Conservation (phyloP, 1,140 invertebrate genomes). For the Drosophila ananassae region DNA sequence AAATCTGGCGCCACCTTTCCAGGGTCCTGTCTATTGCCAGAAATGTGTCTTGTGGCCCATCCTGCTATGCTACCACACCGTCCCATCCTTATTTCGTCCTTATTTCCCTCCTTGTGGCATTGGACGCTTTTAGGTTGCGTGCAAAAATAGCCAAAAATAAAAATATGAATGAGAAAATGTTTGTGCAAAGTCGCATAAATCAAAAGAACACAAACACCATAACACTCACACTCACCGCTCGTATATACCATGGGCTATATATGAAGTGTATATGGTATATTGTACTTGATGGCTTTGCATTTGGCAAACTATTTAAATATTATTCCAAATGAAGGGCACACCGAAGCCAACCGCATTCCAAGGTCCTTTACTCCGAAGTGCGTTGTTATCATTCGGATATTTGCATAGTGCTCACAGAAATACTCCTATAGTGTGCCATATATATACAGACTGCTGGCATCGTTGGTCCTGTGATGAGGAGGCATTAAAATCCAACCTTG, state of each 20-base stretch:
- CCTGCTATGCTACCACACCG: not conserved
- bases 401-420: conserved; percentile 56
- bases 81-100: not conserved
- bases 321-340: conserved; percentile 60
- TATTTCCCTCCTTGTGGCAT: conserved; percentile 2
- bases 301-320: conserved; percentile 73
- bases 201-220: conserved; percentile 45
- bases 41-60: conserved; percentile 42
- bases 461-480: conserved; percentile 34
- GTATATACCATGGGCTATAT: conserved; percentile 2
- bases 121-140: conserved; percentile 45
- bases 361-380: conserved; percentile 67
- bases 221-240: too few relatives aligned
- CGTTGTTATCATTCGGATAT: conserved; percentile 71
- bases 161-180: conserved; percentile 59
- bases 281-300: conserved; percentile 60
- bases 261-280: not conserved
- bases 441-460: conserved; percentile 15
- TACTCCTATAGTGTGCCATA: conserved; percentile 4
- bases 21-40: conserved; percentile 64
- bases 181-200: conserved; percentile 61
- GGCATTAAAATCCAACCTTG: conserved; percentile 75
- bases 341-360: conserved; percentile 42
- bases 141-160: conserved; percentile 59
- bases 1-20: conserved; percentile 65